These are phyloP conservation scores for Eurytoma californica DNA, from an alignment of 2,888 invertebrate genomes.

Conservation along the genomic window DNA sequence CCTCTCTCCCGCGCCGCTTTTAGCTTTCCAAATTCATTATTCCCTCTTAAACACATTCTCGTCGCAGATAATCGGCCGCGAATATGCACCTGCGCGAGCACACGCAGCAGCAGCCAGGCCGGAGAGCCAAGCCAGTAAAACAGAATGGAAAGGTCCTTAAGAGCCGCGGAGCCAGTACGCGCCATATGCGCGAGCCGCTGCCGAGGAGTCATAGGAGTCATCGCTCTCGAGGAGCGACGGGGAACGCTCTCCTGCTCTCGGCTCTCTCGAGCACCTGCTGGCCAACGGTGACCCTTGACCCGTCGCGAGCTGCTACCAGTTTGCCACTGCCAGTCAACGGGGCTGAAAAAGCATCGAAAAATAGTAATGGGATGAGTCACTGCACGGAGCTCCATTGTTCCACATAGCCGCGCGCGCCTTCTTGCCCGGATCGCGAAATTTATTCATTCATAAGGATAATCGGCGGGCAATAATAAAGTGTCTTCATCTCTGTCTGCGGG, in stretches of 20 bases:
- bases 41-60: slow-evolving; percentile 51
- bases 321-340: too few species aligned
- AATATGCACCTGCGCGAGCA: slow-evolving; percentile 15
- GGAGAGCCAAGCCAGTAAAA: neutral
- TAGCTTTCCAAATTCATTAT: slow-evolving; percentile 55
- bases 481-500: slow-evolving; percentile 28
- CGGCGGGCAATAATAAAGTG: slow-evolving; percentile 44
- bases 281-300: too few species aligned
- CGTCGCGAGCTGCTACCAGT: too few species aligned
- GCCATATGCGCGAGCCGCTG: slow-evolving; percentile 22
- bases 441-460: slow-evolving; percentile 30
- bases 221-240: slow-evolving; percentile 32
- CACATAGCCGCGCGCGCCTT: slow-evolving; percentile 1
- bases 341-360: too few species aligned
- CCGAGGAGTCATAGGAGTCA: slow-evolving; percentile 52
- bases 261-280: too few species aligned
- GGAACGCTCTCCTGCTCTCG: neutral
- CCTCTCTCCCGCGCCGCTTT: slow-evolving; percentile 4
- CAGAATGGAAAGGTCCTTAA: slow-evolving; percentile 54
- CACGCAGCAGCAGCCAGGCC: neutral
- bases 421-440: slow-evolving; percentile 26
- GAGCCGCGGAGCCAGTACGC: slow-evolving; percentile 34
- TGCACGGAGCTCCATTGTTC: slow-evolving; percentile 28
- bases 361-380: too few species aligned
- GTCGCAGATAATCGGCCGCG: slow-evolving; percentile 41